These are phyloP conservation scores for Drusus annulatus DNA, from an alignment of 1,140 invertebrate genomes.

Conservation along the genomic window DNA sequence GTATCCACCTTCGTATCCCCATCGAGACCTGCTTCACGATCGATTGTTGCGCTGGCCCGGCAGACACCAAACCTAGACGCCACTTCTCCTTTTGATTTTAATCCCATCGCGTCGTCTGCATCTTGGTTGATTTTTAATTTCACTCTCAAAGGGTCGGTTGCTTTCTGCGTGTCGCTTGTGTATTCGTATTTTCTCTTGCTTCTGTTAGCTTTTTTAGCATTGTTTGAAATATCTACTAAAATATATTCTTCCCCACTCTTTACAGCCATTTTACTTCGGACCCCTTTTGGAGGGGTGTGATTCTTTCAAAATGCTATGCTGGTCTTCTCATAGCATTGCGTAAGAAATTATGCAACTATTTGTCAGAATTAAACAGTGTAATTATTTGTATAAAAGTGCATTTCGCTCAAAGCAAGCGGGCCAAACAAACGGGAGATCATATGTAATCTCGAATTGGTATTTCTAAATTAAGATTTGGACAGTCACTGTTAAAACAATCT, in stretches of 20 bases:
- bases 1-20: conserved; percentile 1
- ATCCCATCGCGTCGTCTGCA: not conserved
- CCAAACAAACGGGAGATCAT: too few species aligned
- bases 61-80: not conserved
- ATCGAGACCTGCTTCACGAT: too few species aligned
- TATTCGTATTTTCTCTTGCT: not conserved
- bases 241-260: not conserved
- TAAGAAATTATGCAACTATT: not conserved
- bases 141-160: not conserved
- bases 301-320: not conserved
- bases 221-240: not conserved
- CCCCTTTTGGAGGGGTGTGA: not conserved
- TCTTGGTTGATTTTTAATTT: not conserved
- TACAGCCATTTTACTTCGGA: not conserved
- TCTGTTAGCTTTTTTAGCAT: not conserved
- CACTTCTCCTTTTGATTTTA: not conserved
- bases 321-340: too few species aligned
- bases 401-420: not conserved
- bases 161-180: not conserved
- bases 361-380: not conserved
- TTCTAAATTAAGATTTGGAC: not conserved
- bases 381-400: not conserved
- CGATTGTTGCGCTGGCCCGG: not conserved
- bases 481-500: not conserved
- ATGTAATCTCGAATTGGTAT: too few species aligned